phyloP scores from a whole-genome alignment of 92 coral and sea anemone genomes.

The Epizoanthus rinbou region DNA sequence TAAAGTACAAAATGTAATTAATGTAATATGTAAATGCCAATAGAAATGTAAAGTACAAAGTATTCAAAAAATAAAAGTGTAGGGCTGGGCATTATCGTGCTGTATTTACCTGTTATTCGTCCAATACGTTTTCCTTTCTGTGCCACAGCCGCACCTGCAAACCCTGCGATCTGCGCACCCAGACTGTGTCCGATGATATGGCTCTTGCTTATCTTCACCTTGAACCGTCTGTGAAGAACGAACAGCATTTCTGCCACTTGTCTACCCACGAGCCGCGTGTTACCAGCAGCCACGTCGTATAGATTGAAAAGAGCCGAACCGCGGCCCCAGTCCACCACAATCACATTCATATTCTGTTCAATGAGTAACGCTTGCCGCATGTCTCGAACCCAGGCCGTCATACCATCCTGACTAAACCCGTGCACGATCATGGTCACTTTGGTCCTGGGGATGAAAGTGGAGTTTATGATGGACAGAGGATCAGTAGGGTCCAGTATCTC shows the following conservation, averaged over 20 bases:
- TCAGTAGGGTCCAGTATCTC: conserved; percentile 51
- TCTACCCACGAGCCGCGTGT: conserved; percentile 81
- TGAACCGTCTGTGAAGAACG: conserved; percentile 49
- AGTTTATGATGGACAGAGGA: conserved; percentile 41
- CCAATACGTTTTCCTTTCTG: conserved; percentile 48
- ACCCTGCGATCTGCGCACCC: conserved; percentile 86
- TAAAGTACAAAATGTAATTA: too few relatives aligned
- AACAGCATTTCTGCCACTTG: conserved; percentile 64
- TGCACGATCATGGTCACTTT: conserved; percentile 74
- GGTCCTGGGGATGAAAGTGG: conserved; percentile 59
- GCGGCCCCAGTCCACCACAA: conserved; percentile 85
- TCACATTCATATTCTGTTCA: conserved; percentile 66
- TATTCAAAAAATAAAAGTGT: too few relatives aligned
- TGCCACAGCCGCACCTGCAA: conserved; percentile 64
- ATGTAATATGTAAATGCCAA: too few relatives aligned
- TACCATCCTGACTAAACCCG: conserved; percentile 76
- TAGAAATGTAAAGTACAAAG: too few relatives aligned
- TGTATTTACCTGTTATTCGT: conserved; percentile 72
- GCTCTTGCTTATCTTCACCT: conserved; percentile 45
- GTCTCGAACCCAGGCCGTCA: conserved; percentile 65
- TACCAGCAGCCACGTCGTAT: conserved; percentile 76
- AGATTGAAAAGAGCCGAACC: conserved; percentile 53
- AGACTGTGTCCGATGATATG: conserved; percentile 89
- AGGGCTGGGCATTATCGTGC: background rate
- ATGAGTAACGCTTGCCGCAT: conserved; percentile 72